Base-by-base conservation (phyloP, 2,113 vertebrate species). In the Stegastes partitus region DNA sequence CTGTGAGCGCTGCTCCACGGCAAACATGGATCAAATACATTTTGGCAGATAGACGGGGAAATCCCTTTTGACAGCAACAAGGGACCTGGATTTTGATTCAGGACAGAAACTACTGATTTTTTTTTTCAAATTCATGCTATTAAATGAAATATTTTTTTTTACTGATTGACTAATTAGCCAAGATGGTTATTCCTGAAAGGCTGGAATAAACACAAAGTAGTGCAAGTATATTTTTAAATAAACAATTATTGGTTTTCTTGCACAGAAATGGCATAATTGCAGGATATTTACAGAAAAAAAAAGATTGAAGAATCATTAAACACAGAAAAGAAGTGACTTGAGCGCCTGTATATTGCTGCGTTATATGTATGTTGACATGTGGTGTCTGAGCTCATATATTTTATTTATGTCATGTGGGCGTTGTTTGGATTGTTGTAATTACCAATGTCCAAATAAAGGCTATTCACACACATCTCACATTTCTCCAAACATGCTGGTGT, bases 11-110 rank as follows among this genome's bases (percentile, higher is more conserved):
- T 19, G 23, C 61, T 78, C 47, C 26, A 51, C 28, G 11, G 34
- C 66, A 67, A 80, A 69, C 65, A 19, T 14, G n/a, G 21, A 31
- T 68, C 55, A 82, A 63, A 64, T 12, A 34, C 65, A 61, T 25
- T 12, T 53, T 26, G 68, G 22, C 66, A 61, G 47, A 61, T 5
- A 51, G 15, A 37, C 28, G 16, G 16, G 44, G 26, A 37, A n/a
- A 23, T 66, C 37, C 56, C 54, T 71, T 47, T 45, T 49, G 28
- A 31, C 26, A 15, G 22, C 25, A 34, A 61, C 34, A 34, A 58
- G 21, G 4, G 34, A 34, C 47, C 19, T 53, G 18, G 23, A 53
- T 39, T 22, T 39, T n/a, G 21, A 19, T 12, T 44, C n/a, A 25
- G 23, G 26, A 49, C 11, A 6, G 37, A 61, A 19, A 50, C 47